Conservation (phyloP, 2,888 invertebrate genomes). For the Gerris lacustris region DNA sequence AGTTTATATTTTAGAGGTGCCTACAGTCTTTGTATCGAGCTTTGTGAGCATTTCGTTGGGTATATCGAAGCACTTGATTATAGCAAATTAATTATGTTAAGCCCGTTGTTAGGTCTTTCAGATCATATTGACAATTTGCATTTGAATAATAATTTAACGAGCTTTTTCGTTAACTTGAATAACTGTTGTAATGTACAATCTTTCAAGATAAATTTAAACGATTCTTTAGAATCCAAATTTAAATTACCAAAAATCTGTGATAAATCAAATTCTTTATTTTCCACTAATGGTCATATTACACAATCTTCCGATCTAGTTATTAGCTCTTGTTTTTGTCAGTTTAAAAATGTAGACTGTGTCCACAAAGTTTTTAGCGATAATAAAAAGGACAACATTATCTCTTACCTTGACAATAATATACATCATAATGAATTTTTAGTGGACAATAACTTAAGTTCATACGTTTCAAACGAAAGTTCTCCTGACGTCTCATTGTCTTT, state of each 20-base stretch:
- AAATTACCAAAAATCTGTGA: neutral
- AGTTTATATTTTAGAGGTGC: slow-evolving; percentile 49
- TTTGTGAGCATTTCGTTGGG: slow-evolving; percentile 45
- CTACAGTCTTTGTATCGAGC: slow-evolving; percentile 47
- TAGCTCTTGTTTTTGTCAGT: neutral
- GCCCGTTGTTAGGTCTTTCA: slow-evolving; percentile 43
- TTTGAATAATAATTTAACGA: neutral
- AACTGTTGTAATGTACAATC: neutral
- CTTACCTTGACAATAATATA: neutral
- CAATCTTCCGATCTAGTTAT: neutral
- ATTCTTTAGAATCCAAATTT: neutral
- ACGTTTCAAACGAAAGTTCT: neutral
- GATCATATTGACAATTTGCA: slow-evolving; percentile 29
- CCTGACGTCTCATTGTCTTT: neutral
- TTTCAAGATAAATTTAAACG: neutral
- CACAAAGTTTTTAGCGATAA: neutral
- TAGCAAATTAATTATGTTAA: slow-evolving; percentile 41
- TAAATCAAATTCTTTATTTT: neutral
- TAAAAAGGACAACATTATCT: neutral
- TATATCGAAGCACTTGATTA: slow-evolving; percentile 38
- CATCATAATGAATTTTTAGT: neutral
- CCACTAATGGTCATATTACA: neutral
- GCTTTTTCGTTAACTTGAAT: neutral
- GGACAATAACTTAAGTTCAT: neutral
- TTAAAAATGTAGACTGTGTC: neutral